Percentiles rank a stretch among this genome's conserved stretches.
Evolutionary conservation across 2,888 invertebrate species (phyloP).

Genomic region (Pelosia muscerda): DNA sequence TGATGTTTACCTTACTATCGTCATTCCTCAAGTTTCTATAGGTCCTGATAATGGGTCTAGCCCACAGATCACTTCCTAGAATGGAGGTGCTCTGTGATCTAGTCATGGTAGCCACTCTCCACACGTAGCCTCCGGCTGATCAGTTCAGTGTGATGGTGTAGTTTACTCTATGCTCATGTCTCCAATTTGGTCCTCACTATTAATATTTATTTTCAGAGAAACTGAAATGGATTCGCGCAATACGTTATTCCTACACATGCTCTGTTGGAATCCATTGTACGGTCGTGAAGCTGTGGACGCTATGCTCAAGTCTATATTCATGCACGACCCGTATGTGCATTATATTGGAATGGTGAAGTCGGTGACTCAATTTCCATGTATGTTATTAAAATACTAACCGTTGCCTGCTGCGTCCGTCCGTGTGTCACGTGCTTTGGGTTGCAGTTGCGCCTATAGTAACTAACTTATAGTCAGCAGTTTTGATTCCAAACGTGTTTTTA

Average conservation of each 20-base stretch:
- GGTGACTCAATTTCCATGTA: constrained; percentile 62
- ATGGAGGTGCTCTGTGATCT: no score
- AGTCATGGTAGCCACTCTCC: no score
- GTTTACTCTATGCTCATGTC: not conserved
- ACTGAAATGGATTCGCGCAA: constrained; percentile 81
- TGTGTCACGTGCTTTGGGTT: no score
- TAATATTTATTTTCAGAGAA: constrained; percentile 72
- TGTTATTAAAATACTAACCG: constrained; percentile 31
- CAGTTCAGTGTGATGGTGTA: not conserved
- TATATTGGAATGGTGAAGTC: constrained; percentile 83
- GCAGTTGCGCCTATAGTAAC: no score
- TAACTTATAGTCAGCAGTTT: no score
- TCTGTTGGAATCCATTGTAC: constrained; percentile 82
- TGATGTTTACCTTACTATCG: no score
- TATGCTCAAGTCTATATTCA: constrained; percentile 81
- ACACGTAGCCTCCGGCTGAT: not conserved
- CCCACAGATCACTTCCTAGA: no score
- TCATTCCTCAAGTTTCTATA: no score
- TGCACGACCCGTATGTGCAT: constrained; percentile 79
- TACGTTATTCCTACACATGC: constrained; percentile 87
- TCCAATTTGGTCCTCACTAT: not conserved
- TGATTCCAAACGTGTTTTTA: no score
- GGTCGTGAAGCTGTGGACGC: constrained; percentile 69
- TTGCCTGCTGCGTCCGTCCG: no score
- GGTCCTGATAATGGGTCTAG: no score